phyloP scores from a whole-genome alignment of 2,113 vertebrate species.

The Lates calcarifer region DNA sequence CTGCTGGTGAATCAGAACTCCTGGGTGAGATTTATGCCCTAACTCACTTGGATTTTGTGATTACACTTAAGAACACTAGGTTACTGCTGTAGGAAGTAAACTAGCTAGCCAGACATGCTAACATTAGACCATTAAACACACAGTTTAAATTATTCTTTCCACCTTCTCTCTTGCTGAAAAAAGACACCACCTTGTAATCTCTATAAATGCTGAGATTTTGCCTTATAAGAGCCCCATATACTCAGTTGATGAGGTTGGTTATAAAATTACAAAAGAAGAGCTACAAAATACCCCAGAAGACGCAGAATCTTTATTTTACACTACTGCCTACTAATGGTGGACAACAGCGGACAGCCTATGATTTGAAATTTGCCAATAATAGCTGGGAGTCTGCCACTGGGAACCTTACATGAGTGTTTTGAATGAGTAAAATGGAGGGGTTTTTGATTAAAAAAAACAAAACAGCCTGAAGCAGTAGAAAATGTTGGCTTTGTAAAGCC shows the following conservation, averaged over 20 bases:
- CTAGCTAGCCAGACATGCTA: too few relatives aligned
- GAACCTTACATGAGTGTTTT: constrained; percentile 36
- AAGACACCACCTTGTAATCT: too few relatives aligned
- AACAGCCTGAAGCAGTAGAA: constrained; percentile 58
- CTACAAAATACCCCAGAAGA: neutral
- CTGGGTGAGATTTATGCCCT: too few relatives aligned
- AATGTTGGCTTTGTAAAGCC: constrained; percentile 51
- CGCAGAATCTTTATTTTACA: neutral
- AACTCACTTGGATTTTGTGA: too few relatives aligned
- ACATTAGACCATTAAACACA: neutral
- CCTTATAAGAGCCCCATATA: too few relatives aligned
- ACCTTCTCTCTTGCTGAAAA: neutral
- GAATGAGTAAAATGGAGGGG: constrained; percentile 37
- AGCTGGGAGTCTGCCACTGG: constrained; percentile 4
- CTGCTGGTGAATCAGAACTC: neutral
- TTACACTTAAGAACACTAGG: too few relatives aligned
- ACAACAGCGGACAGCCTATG: neutral
- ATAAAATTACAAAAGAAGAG: neutral
- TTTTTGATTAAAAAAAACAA: constrained; percentile 40
- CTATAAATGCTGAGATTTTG: too few relatives aligned
- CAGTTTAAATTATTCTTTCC: neutral
- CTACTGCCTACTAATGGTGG: neutral
- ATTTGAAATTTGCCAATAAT: constrained; percentile 16
- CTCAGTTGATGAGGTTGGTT: too few relatives aligned
- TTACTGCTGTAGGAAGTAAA: too few relatives aligned